Evolutionary conservation across 2,113 vertebrate genomes (phyloP), one percentile per base, ranked within the genome.

Genomic region (Daphoenositta chrysoptera): DNA sequence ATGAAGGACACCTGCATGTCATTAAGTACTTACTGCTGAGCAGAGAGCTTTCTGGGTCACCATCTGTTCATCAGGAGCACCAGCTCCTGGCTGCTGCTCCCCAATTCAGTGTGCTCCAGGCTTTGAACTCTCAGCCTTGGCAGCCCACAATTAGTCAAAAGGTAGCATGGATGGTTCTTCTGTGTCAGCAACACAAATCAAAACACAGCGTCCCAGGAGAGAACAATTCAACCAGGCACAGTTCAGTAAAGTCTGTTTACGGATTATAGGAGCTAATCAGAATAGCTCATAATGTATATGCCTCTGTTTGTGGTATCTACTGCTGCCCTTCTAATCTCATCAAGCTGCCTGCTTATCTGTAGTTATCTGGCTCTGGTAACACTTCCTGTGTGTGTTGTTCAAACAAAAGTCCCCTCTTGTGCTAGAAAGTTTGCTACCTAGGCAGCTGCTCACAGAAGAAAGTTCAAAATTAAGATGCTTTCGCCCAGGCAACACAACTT

Each of bases 21-120:
- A 96, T 96, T 95, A 96, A 94, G 94, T 63, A 80, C 88, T 96
- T 93, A 95, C 92, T 83, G 82, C 90, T 93, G 93, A 95, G 87
- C 71, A 90, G 61, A 73, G 47, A 95, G 93, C 88, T 96, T 96
- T 93, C 94, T 96, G 94, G 94, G 93, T 93, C 96, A 96, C 93
- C 96, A 97, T 97, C 96, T 97, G 94, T 64, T 95, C 88, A 44
- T 54, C 35, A 60, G 45, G n/a, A 95, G 72, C 56, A 94, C 83
- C 76, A 69, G 72, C n/a, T 90, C 72, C 88, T 71, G 60, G 68
- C 85, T 77, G 56, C 64, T 45, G 20, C 31, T 96, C 51, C 57
- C 85, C 85, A 77, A 1, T 73, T 83, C 54, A 50, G 16, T 6
- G 28, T n/a, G 64, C 70, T 77, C 58, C 73, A 88, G 58, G 42